Base-by-base conservation (phyloP, 1,140 invertebrate genomes). In the Caerostris darwini region DNA sequence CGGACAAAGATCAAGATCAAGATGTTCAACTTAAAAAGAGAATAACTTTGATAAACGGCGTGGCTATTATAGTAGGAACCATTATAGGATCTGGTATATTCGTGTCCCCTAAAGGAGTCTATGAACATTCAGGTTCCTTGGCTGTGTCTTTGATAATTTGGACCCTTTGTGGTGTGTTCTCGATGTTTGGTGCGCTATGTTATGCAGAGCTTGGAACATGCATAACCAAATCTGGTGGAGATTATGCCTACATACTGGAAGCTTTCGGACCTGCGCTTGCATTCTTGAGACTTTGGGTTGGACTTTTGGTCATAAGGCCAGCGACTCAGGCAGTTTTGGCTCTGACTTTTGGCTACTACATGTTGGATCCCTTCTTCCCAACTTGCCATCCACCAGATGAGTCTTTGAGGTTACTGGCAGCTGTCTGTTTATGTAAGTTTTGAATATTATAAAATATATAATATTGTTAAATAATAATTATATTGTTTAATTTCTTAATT, bases 251-350 rank as follows among this genome's bases (percentile, higher is more conserved):
- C 95, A 99, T 99, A 64, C 97, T 97, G 69, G 97, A 98, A 95
- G 98, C 98, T 0, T 98, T 99, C 96, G 98, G 99, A 57, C 97
- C 98, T 5, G 96, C 99, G 17, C 98, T 98, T 0, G 98, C 98
- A 0, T 99, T 99, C 96, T 96, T 99, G 0, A 99, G 99, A 95
- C 97, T 99, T 2, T 99, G 99, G 99, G 98, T 99, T 53, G 98
- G 98, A 5, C 96, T 98, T 90, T 97, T 99, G 95, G 97, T 99
- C 93, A 97, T 99, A 95, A 97, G 99, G 89, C 99, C 99, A 17
- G 98, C 98, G 8, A 98, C 98, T 34, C 99, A 99, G 96, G 99
- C 99, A 34, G 99, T 99, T 94, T 99, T 99, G 71, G 98, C 98
- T 0, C 96, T 99, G 64, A 99, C 99, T 8, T 99, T 99, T 96